Base-by-base conservation (phyloP, 2,113 vertebrate genomes). In the Dasyurus viverrinus region DNA sequence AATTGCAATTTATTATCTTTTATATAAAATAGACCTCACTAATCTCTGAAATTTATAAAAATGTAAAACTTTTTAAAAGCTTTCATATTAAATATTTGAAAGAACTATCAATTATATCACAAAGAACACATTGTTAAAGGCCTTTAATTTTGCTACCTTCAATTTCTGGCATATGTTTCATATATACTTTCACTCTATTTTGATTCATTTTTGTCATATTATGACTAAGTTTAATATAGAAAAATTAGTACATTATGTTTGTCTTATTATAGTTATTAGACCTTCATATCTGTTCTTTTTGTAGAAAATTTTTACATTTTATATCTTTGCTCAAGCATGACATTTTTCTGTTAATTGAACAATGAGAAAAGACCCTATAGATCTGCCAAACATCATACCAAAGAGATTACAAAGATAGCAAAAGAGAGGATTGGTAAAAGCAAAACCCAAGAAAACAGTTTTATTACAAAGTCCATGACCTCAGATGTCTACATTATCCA, bases 71-170 rank as follows among this genome's bases (percentile, higher is more conserved):
- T 42, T 27, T 76, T 84, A 42, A 42, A 84, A 76, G 89, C 47
- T 42, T 94, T 95, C 48, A 92, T 26, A 92, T 52, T 91, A 96
- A 97, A 89, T 27, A 92, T 91, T 84, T 84, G n/a, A 84, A 91
- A 91, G 90, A 50, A 90, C 22, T n/a, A 84, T 90, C 46, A 91
- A 54, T 14, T 92, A 9, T 14, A 12, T 91, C n/a, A 54, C n/a
- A 68, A 46, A 92, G 11, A 2, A 93, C 53, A 3, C 93, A 55
- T 48, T 53, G 14, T 60, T 89, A 76, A 89, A n/a, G 36, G 89
- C 47, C 90, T 0, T 6, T 91, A 46, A 91, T 54, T 97, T 93
- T 91, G 54, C 54, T 93, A 42, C 90, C 84, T 50, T 94, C 8
- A 94, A 76, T 54, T 91, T 95, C 42, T 52, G n/a, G 36, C n/a